These are phyloP conservation scores for Bradypodion pumilum DNA, from an alignment of 2,797 vertebrate genomes.

Conservation along the genomic window DNA sequence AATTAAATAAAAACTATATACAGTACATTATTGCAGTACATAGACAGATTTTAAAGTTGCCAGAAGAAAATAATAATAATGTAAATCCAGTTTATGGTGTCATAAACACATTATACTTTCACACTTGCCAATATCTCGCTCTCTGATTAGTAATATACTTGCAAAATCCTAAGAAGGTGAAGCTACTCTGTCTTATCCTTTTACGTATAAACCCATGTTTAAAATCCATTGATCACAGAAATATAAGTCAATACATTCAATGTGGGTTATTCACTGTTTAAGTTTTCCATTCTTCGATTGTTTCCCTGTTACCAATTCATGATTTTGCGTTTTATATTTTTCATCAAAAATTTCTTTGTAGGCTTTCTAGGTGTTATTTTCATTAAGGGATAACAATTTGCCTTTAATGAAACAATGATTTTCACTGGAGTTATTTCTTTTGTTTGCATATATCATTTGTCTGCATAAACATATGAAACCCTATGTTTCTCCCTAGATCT, in stretches of 20 bases:
- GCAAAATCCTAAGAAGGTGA: slow-evolving; percentile 53
- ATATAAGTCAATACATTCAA: slow-evolving; percentile 24
- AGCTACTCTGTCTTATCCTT: slow-evolving; percentile 28
- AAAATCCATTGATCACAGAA: slow-evolving; percentile 1
- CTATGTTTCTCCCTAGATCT: neutral
- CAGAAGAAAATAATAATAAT: slow-evolving; percentile 31
- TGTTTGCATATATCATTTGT: slow-evolving; percentile 35
- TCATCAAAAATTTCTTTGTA: slow-evolving; percentile 33
- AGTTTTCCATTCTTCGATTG: slow-evolving; percentile 47
- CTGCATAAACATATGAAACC: slow-evolving; percentile 27
- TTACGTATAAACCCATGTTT: slow-evolving; percentile 32
- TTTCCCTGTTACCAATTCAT: slow-evolving; percentile 34
- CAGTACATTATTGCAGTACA: rapidly evolving
- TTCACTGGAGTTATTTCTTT: slow-evolving; percentile 12
- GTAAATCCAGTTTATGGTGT: slow-evolving; percentile 41
- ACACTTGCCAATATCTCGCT: slow-evolving; percentile 42
- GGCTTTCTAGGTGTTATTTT: slow-evolving; percentile 49
- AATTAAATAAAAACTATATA: slow-evolving; percentile 43
- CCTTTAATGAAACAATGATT: slow-evolving; percentile 36
- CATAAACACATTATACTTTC: slow-evolving; percentile 54
- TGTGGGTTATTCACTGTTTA: slow-evolving; percentile 45
- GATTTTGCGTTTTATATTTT: slow-evolving; percentile 49
- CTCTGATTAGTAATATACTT: slow-evolving; percentile 51
- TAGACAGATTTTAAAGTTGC: neutral
- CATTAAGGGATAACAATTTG: slow-evolving; percentile 44